Base-by-base conservation (phyloP, 2,113 vertebrate species). In the Benitochromis conjunctus region DNA sequence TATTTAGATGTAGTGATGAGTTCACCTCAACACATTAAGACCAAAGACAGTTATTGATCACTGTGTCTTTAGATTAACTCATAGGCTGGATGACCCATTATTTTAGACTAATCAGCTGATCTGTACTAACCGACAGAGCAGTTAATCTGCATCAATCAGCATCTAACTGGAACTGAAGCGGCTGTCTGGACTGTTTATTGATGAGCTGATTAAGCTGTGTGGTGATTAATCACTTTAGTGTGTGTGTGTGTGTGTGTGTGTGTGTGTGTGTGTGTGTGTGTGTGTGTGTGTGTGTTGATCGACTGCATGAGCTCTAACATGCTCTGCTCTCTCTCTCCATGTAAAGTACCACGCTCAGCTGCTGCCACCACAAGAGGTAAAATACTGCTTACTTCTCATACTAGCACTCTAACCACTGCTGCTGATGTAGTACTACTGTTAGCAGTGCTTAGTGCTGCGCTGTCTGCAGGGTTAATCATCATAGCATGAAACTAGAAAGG, bases 301-400 rank as follows among this genome's bases (percentile, higher is more conserved):
- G 16, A 19, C 29, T 69, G 46, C 18, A 43, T 4, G 38, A 58
- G 26, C 69, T 2, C 29, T 80, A 79, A 85, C 84, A 18, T 8
- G 3, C 5, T 79, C 12, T 92, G 79, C 55, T 95, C 56, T 95
- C 48, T 95, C 48, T 92, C 86, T 86, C 60, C 87, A 66, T 88
- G 29, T 88, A 62, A 92, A 96, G 96, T 95, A 96, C 84, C 92
- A 95, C 36, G 88, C 89, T 94, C 96, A 96, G 92, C 96, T 97
- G 62, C 95, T 96, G 86, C 96, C 94, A 7, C 92, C 94, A 8
- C 92, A 89, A 55, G 71, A 96, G 96, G 96, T 97, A 96, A 95
- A 90, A 54, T 26, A 18, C 51, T 83, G 55, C 31, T 79, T 0
- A 5, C 31, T 1, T 77, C 53, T 41, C 48, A 0, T 54, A 55